phyloP scores from a whole-genome alignment of 2,797 vertebrate genomes.

The Hydrolagus colliei region DNA sequence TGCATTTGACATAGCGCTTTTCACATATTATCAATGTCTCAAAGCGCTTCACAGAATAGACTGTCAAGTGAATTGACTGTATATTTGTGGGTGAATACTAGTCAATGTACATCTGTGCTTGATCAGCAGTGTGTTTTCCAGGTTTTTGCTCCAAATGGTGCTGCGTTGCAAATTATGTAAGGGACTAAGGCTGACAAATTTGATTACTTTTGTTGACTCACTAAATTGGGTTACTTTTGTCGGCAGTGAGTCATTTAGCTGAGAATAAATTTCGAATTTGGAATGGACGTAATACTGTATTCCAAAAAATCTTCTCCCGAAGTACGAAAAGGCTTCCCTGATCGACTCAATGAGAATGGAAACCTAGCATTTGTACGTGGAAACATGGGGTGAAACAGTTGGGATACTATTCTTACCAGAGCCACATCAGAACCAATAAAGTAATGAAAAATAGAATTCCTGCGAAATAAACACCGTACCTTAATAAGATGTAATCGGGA shows the following conservation, averaged over 20 bases:
- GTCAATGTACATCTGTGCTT: too few species aligned
- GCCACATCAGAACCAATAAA: not conserved
- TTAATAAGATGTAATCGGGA: conserved; percentile 50
- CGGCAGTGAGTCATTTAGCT: not conserved
- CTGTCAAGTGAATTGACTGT: too few species aligned
- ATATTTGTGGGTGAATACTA: too few species aligned
- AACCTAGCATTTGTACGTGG: too few species aligned
- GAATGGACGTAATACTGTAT: not conserved
- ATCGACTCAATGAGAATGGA: too few species aligned
- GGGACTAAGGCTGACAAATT: not conserved
- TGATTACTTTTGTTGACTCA: not conserved
- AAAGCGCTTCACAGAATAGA: too few species aligned
- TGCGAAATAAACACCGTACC: conserved; percentile 42
- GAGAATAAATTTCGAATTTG: not conserved
- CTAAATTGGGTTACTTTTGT: not conserved
- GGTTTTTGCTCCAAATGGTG: too few species aligned
- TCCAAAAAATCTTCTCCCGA: not conserved
- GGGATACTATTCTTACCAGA: not conserved
- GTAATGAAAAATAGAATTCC: not conserved
- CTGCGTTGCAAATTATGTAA: not conserved
- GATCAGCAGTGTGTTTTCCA: too few species aligned
- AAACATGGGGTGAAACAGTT: not conserved
- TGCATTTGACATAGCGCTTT: too few species aligned
- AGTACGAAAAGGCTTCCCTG: not conserved
- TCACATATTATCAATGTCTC: too few species aligned